Conservation (phyloP, 2,797 vertebrate genomes). For the Jordanella pulchra region DNA sequence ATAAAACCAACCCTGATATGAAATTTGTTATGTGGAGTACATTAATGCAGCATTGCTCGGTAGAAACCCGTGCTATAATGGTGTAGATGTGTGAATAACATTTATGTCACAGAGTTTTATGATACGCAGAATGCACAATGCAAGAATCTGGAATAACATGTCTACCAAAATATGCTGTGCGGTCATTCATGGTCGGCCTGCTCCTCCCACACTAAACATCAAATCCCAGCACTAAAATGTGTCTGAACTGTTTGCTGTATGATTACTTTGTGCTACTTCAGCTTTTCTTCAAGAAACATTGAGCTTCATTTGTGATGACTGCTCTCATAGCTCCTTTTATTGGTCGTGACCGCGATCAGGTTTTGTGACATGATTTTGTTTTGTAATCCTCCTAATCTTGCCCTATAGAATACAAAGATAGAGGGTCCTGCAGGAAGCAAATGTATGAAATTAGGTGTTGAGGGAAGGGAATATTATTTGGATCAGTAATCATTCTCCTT, state of each 20-base stretch:
- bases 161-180: slow-evolving; percentile 3
- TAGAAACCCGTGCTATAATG: neutral
- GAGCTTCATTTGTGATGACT: neutral
- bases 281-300: slow-evolving; percentile 1
- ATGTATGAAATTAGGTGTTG: slow-evolving; percentile 30
- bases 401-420: slow-evolving; percentile 5
- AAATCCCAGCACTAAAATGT: slow-evolving; percentile 16
- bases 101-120: slow-evolving; percentile 13
- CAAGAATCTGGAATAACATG: slow-evolving; percentile 10
- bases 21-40: neutral
- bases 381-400: slow-evolving; percentile 32
- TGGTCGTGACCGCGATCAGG: slow-evolving; percentile 24
- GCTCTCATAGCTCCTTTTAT: neutral
- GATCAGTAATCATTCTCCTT: slow-evolving; percentile 26
- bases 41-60: neutral
- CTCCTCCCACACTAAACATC: slow-evolving; percentile 17
- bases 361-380: slow-evolving; percentile 20
- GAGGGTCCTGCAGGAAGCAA: slow-evolving; percentile 11
- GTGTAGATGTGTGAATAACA: neutral
- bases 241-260: slow-evolving; percentile 3
- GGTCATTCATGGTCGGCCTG: neutral
- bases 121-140: slow-evolving; percentile 2
- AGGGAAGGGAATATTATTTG: slow-evolving; percentile 21
- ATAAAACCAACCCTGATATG: neutral
- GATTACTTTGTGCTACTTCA: slow-evolving; percentile 9